Evolutionary conservation across 2,888 invertebrate genomes (phyloP).

Genomic region (Drosophila pegasa): DNA sequence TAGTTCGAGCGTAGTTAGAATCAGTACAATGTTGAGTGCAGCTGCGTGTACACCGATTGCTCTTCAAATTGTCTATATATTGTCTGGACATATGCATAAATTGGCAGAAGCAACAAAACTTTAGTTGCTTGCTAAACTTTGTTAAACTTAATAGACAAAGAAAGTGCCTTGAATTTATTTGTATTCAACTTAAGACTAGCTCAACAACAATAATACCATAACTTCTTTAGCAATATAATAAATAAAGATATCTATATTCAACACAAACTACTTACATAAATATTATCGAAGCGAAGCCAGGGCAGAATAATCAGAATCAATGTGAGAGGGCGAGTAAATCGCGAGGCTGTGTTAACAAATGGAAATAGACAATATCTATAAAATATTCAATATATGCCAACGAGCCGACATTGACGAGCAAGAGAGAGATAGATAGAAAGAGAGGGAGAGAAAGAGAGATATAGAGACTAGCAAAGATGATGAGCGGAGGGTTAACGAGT

Average conservation of each 20-base stretch:
- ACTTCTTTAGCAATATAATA: too few species aligned
- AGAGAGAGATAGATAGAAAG: not conserved
- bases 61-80: too few species aligned
- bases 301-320: not conserved
- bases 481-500: conserved; percentile 14
- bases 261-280: not conserved
- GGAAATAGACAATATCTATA: conserved; percentile 25
- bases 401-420: conserved; percentile 22
- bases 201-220: not conserved
- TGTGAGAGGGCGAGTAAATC: conserved; percentile 14
- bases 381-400: conserved; percentile 48
- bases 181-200: too few species aligned
- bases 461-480: not conserved
- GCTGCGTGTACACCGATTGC: too few species aligned
- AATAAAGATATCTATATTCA: not conserved
- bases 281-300: not conserved
- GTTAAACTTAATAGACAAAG: too few species aligned
- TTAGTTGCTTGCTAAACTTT: too few species aligned
- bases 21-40: too few species aligned
- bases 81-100: too few species aligned
- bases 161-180: too few species aligned
- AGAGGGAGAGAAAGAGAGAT: too few species aligned
- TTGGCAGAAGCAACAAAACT: too few species aligned
- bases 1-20: too few species aligned
- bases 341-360: conserved; percentile 8